Base-by-base conservation (phyloP, 1,140 invertebrate species). In the Arctopsyche grandis region DNA sequence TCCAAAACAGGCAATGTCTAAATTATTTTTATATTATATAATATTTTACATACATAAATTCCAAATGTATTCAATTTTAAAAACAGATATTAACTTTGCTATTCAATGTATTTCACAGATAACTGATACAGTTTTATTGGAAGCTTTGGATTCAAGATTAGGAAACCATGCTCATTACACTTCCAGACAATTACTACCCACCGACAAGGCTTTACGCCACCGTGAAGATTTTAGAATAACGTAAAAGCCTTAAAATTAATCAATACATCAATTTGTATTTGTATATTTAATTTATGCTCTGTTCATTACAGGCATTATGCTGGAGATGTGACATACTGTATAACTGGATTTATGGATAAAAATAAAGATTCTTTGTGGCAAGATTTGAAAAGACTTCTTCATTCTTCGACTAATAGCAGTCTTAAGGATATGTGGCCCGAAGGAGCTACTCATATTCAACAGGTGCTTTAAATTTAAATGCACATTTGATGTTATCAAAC, bases 301-400 rank as follows among this genome's bases (percentile, higher is more conserved):
- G 12, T 87, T 12, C 1, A 66, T 79, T 86, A 79, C 84, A 92
- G 91, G 24, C 97, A 99, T 85, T 99, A 99, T 86, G 97, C 97
- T 1, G 97, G 97, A n/a, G 96, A 98, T 87, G 97, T 99, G 0
- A 94, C 94, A 21, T 99, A 99, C 87, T 93, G 91, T 80, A 93
- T 98, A 44, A 91, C 91, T 44, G 96, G 96, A 12, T 99, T 99
- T 86, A 91, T 99, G 84, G 97, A 99, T 85, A 99, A 99, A 88
- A 99, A 99, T 86, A 97, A 94, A 87, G 97, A 99, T 86, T 95
- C 95, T 0, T 88, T 99, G 16, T 99, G 96, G 87, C 97, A 99
- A 90, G 97, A 99, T 87, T 96, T 98, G 83, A 99, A 98, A 88
- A 89, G 97, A 24, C 87, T 99, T 66, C 88, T 99, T 63, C 97